Evolutionary conservation across 2,113 vertebrate genomes (phyloP).

Genomic region (Anoplopoma fimbria): DNA sequence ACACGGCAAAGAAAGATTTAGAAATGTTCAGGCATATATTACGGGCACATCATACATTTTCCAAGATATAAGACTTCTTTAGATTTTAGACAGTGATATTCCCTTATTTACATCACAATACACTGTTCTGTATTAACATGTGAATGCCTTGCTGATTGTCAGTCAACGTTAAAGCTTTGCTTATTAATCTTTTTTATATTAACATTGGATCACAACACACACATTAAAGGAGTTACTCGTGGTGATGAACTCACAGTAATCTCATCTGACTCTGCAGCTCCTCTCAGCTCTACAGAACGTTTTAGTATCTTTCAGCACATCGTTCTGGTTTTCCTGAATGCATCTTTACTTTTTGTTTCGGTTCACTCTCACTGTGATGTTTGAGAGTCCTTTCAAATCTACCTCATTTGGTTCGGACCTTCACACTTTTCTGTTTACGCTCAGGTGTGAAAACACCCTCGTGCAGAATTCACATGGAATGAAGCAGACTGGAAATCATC

Average conservation of each 20-base stretch:
- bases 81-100: background rate
- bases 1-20: background rate
- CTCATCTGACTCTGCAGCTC: no score
- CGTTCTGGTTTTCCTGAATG: background rate
- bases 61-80: background rate
- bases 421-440: background rate
- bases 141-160: background rate
- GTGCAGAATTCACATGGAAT: no score
- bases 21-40: background rate
- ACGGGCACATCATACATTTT: background rate
- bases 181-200: background rate
- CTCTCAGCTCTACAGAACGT: background rate
- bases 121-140: background rate
- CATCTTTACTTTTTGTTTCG: background rate
- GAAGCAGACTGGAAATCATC: no score
- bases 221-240: background rate
- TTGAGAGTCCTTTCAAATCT: background rate
- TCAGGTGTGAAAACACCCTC: no score
- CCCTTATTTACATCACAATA: background rate
- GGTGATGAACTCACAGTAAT: background rate
- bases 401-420: background rate
- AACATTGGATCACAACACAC: background rate
- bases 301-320: background rate
- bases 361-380: background rate
- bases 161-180: no score